Conservation (phyloP, 92 coral and sea anemone genomes). For the Meandrina meandrites region DNA sequence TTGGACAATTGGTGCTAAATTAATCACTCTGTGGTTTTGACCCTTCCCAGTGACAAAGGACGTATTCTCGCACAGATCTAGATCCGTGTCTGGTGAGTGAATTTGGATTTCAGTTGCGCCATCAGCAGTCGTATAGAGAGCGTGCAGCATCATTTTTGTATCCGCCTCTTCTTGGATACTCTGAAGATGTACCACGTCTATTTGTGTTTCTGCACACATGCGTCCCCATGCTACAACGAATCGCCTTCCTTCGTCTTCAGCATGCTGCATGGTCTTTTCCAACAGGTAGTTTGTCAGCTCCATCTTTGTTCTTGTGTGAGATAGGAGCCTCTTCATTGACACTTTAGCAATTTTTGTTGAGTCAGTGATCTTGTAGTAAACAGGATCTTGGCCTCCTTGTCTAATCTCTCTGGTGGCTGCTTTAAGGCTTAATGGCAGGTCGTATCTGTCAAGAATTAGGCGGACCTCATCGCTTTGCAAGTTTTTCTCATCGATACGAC, state of each 20-base stretch:
- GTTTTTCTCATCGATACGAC: no score
- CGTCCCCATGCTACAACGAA: conserved; percentile 52
- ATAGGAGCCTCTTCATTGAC: conserved; percentile 31
- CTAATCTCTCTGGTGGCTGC: conserved; percentile 41
- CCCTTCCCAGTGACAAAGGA: conserved; percentile 50
- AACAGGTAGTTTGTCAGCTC: no score
- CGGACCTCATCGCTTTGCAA: conserved; percentile 52
- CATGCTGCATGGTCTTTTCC: no score
- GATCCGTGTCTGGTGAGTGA: conserved; percentile 30
- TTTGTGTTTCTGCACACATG: conserved; percentile 50
- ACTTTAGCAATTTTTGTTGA: conserved; percentile 46
- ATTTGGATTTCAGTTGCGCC: neutral
- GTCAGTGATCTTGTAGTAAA: conserved; percentile 56
- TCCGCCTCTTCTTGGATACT: conserved; percentile 48
- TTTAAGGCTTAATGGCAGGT: conserved; percentile 43
- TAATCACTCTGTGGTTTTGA: conserved; percentile 27
- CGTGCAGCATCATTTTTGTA: conserved; percentile 38
- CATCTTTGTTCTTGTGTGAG: conserved; percentile 14
- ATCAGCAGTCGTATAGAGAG: conserved; percentile 23
- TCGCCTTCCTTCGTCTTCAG: no score
- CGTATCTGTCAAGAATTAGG: conserved; percentile 57
- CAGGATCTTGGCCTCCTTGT: conserved; percentile 38
- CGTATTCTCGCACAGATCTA: conserved; percentile 30
- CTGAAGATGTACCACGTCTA: conserved; percentile 25
- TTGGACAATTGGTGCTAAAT: neutral